A percentile compares a stretch with the other conserved stretches of the same genome.
Conservation (phyloP, 2,888 invertebrate genomes). For the Lissocephala sabroskyi region DNA sequence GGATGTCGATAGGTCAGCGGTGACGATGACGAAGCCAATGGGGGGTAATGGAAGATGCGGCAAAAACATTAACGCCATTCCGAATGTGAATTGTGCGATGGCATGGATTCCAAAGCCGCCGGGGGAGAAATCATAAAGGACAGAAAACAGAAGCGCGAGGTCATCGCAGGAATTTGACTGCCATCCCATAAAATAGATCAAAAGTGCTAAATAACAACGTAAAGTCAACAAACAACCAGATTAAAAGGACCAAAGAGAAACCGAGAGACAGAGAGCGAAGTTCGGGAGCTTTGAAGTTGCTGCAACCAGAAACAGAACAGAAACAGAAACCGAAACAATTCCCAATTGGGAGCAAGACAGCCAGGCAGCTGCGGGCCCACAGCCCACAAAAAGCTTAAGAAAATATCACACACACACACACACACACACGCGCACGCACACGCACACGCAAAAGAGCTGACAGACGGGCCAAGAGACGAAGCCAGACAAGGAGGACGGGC, state of each 20-base stretch:
- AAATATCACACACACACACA: background rate
- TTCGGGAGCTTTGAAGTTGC: constrained; percentile 50
- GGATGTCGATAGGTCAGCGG: constrained; percentile 1
- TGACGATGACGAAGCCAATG: constrained; percentile 3
- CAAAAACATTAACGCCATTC: no score
- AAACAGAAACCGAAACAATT: constrained; percentile 1
- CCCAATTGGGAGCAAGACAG: constrained; percentile 21
- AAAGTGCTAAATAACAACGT: constrained; percentile 54
- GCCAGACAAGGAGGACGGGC: background rate
- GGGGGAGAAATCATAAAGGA: no score
- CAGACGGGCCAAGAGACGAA: background rate
- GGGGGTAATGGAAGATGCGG: no score
- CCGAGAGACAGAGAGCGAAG: background rate
- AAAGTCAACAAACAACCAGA: constrained; percentile 23
- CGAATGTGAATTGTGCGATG: no score
- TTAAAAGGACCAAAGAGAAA: no score
- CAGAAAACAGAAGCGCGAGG: no score
- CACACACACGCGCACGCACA: constrained; percentile 3
- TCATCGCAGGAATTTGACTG: no score
- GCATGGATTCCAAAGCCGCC: no score
- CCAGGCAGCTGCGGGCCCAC: constrained; percentile 22
- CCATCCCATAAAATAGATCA: constrained; percentile 48
- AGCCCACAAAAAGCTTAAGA: background rate
- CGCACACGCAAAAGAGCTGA: no score
- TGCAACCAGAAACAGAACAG: constrained; percentile 10